These are phyloP conservation scores for Drosophila monieri DNA, from an alignment of 2,888 invertebrate species.

Conservation along the genomic window DNA sequence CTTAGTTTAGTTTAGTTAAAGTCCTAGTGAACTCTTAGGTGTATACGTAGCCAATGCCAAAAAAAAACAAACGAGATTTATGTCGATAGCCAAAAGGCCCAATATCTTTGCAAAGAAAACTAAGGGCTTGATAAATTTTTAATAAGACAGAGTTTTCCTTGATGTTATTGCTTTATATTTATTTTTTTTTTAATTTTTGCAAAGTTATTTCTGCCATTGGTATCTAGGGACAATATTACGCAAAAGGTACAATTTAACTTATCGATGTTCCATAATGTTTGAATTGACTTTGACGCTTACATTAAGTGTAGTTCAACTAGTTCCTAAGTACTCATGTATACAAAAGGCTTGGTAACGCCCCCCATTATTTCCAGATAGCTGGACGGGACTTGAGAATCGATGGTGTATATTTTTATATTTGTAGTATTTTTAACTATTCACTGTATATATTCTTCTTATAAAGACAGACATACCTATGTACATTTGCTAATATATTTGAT, in stretches of 20 bases:
- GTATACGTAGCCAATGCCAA: conserved; percentile 23
- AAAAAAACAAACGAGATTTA: conserved; percentile 3
- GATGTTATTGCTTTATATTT: neutral
- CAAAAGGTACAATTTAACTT: conserved; percentile 58
- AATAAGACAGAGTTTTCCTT: neutral
- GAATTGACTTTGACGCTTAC: conserved; percentile 33
- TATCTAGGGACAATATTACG: conserved; percentile 20
- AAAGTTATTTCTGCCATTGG: neutral
- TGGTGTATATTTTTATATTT: conserved; percentile 3
- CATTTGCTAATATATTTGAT: conserved; percentile 29
- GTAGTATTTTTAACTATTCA: conserved; percentile 11
- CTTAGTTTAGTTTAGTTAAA: conserved; percentile 26
- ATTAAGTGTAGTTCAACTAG: conserved; percentile 59
- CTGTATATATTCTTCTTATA: conserved; percentile 36
- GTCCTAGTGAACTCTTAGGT: conserved; percentile 32
- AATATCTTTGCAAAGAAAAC: conserved; percentile 8
- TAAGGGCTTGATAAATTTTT: neutral
- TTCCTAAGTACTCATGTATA: conserved; percentile 48
- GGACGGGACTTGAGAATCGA: conserved; percentile 1
- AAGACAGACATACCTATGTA: conserved; percentile 30
- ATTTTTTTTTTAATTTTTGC: neutral
- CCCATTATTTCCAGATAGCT: conserved; percentile 3
- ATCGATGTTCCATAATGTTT: conserved; percentile 31
- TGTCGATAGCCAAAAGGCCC: neutral
- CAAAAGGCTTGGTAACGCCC: conserved; percentile 8